Percentiles rank a stretch among this genome's conserved stretches.
Evolutionary conservation across 2,888 invertebrate genomes (phyloP).

Genomic region (Heterodera filipjevi): DNA sequence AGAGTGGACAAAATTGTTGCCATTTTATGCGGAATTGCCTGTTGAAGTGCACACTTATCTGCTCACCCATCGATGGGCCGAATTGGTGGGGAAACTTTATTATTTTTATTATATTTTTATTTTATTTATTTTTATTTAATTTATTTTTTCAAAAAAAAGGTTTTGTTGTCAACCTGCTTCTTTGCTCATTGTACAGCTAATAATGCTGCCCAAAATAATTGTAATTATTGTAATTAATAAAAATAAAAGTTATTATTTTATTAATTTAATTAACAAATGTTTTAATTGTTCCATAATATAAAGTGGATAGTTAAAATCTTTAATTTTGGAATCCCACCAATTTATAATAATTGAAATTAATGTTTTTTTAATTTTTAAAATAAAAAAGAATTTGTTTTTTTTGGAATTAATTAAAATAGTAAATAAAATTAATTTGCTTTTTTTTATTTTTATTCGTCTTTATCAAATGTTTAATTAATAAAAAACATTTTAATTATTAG

Average conservation of each 20-base stretch:
- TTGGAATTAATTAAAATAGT: too few species aligned
- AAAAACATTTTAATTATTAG: background rate
- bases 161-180: constrained; percentile 61
- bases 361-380: too few species aligned
- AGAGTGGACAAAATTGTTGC: constrained; percentile 96
- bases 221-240: background rate
- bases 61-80: constrained; percentile 88
- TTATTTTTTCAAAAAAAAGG: constrained; percentile 36
- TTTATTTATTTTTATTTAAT: background rate
- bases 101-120: background rate
- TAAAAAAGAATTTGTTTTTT: too few species aligned
- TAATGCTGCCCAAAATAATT: background rate
- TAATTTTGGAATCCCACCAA: too few species aligned
- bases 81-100: constrained; percentile 48
- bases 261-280: background rate
- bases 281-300: too few species aligned
- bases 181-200: constrained; percentile 48
- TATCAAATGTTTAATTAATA: background rate
- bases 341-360: too few species aligned
- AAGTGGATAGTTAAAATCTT: too few species aligned
- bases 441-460: constrained; percentile 5
- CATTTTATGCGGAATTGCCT: constrained; percentile 93
- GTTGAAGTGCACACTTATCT: constrained; percentile 90
- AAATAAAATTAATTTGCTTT: too few species aligned
- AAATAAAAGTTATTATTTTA: too few species aligned